These are phyloP conservation scores for Galeruca laticollis DNA, from an alignment of 2,888 invertebrate species.

Conservation along the genomic window DNA sequence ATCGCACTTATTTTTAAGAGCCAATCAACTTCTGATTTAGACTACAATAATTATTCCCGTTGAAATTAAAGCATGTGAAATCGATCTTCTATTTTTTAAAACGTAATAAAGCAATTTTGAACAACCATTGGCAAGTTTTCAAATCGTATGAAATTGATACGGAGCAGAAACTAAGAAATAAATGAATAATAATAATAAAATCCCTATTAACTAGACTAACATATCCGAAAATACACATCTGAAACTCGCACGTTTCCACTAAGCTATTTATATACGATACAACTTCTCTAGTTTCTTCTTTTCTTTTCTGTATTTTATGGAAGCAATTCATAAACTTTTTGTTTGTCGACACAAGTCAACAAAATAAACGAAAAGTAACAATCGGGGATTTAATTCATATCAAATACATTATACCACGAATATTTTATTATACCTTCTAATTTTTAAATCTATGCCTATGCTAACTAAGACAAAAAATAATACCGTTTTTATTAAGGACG, in stretches of 20 bases:
- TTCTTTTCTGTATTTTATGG: constrained; percentile 13
- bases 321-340: not conserved
- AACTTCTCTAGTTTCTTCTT: constrained; percentile 42
- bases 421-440: too few species aligned
- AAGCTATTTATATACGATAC: constrained; percentile 45
- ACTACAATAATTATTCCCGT: not conserved
- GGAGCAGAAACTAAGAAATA: constrained; percentile 24
- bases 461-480: too few species aligned
- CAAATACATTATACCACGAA: too few species aligned
- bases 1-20: too few species aligned
- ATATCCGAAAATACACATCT: constrained; percentile 51
- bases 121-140: constrained; percentile 4
- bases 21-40: too few species aligned
- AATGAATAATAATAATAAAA: constrained; percentile 37
- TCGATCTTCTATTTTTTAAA: not conserved
- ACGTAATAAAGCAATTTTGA: not conserved
- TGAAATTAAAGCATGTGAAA: constrained; percentile 2
- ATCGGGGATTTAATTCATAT: too few species aligned
- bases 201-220: constrained; percentile 42
- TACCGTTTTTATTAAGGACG: too few species aligned
- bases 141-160: constrained; percentile 6
- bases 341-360: not conserved
- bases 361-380: too few species aligned
- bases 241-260: constrained; percentile 48
- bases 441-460: too few species aligned